Base-by-base conservation (phyloP, 2,888 invertebrate genomes). In the Netelia fuscicornis region DNA sequence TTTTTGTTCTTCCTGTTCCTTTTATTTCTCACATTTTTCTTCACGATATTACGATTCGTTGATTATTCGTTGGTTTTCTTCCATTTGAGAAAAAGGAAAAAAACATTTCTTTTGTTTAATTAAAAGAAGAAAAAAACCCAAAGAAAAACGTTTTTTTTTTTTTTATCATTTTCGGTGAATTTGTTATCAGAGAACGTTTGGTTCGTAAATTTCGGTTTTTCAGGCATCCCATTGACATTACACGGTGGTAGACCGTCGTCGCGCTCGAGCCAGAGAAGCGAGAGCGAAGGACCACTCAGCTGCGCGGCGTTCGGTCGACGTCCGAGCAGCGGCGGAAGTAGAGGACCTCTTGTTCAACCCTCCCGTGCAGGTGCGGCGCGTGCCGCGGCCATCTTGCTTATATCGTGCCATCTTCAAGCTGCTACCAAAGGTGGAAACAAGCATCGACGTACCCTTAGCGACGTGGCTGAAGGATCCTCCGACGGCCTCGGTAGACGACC, bases 361-460 rank as follows among this genome's bases (percentile, higher is more conserved):
- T 97, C 97, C 94, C 96, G 97, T 95, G 97, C 97, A 97, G 97
- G 97, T 97, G 97, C 97, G 96, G 97, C 97, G 95, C 97, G 97
- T 95, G 96, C 97, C 95, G 97, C 97, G 95, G 97, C 97, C 97
- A 97, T 98, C 97, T 97, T 98, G 97, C 97, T 98, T 95, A 97
- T 97, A 96, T 97, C 97, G 96, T 97, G 97, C 96, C 97, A 97
- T 95, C 96, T 97, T 89, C 93, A 93, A 90, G 91, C 91, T 83
- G 91, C 90, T 89, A 86, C 86, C 72, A 87, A 86, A 83, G 84
- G 71, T 87, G 91, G 90, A 84, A 92, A 91, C 90, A 93, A 92
- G 90, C 93, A 93, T 87, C 93, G 93, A 88, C 92, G 93, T 89
- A 92, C 93, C 91, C 93, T 93, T 92, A 93, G 93, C 90, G 93